A percentile compares a stretch with the other conserved stretches of the same genome.
phyloP scores from a whole-genome alignment of 2,113 vertebrate species.

The Theropithecus gelada region DNA sequence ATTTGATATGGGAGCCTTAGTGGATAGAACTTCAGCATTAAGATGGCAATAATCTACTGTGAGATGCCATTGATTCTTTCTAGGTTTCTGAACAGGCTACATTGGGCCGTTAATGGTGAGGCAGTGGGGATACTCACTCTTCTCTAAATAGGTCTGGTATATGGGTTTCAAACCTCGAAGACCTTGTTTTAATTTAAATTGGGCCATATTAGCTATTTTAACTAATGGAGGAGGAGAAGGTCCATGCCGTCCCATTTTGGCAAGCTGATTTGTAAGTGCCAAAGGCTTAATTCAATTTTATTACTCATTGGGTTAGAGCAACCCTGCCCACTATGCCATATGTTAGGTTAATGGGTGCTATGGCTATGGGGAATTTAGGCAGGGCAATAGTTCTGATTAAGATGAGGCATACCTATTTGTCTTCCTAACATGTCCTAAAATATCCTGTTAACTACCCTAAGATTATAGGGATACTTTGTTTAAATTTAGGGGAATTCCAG shows the following conservation, averaged over 20 bases:
- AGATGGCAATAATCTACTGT: not conserved
- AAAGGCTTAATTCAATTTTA: conserved; percentile 29
- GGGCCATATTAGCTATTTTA: conserved; percentile 34
- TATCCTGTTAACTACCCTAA: not conserved
- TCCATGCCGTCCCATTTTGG: not conserved
- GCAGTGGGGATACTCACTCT: conserved; percentile 3
- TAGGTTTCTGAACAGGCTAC: conserved; percentile 29
- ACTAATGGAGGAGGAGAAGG: not conserved
- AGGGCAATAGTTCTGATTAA: not conserved
- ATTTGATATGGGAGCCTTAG: not conserved
- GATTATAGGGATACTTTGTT: not conserved
- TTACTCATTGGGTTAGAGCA: not conserved
- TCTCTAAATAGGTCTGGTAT: conserved; percentile 37
- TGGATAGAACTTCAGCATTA: not conserved
- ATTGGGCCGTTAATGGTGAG: not conserved
- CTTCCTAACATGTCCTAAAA: not conserved
- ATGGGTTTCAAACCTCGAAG: conserved; percentile 2
- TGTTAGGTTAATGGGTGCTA: not conserved
- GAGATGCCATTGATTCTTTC: conserved; percentile 8
- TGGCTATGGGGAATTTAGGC: not conserved
- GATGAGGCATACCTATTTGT: not conserved
- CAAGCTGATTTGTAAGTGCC: not conserved
- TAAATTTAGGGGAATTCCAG: not conserved
- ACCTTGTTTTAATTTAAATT: conserved; percentile 19
- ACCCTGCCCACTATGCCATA: not conserved